Percentiles rank a stretch among this genome's conserved stretches.
Evolutionary conservation across 2,113 vertebrate species (phyloP).

Genomic region (Laticauda laticaudata): DNA sequence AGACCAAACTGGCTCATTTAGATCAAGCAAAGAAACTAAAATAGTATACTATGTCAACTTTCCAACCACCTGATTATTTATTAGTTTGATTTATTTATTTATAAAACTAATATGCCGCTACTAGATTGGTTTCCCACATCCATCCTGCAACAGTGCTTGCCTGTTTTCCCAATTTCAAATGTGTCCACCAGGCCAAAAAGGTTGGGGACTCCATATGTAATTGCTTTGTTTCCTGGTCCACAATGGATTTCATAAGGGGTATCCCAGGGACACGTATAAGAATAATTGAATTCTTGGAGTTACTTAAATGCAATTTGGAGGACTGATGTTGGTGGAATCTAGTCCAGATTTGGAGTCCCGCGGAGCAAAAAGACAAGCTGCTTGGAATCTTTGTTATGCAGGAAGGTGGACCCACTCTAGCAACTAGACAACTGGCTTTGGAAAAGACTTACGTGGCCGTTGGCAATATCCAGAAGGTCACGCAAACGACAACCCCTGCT

Average conservation of each 20-base stretch:
- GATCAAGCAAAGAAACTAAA: not conserved
- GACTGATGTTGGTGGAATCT: no score
- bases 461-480: slow-evolving; percentile 89
- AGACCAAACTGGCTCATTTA: not conserved
- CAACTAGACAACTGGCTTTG: not conserved
- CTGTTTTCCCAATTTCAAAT: not conserved
- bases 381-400: no score
- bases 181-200: not conserved
- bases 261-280: not conserved
- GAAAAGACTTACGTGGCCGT: slow-evolving; percentile 84
- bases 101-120: no score
- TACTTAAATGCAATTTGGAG: not conserved
- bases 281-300: not conserved
- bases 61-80: not conserved
- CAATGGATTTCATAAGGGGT: not conserved
- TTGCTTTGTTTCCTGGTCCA: not conserved
- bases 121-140: no score
- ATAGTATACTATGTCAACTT: not conserved
- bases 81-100: no score
- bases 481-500: slow-evolving; percentile 86
- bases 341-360: no score
- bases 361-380: no score
- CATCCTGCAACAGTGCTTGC: not conserved
- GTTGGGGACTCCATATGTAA: not conserved
- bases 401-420: no score